Base-by-base conservation (phyloP, 2,797 vertebrate genomes). In the Hapalemur alaotrensis region DNA sequence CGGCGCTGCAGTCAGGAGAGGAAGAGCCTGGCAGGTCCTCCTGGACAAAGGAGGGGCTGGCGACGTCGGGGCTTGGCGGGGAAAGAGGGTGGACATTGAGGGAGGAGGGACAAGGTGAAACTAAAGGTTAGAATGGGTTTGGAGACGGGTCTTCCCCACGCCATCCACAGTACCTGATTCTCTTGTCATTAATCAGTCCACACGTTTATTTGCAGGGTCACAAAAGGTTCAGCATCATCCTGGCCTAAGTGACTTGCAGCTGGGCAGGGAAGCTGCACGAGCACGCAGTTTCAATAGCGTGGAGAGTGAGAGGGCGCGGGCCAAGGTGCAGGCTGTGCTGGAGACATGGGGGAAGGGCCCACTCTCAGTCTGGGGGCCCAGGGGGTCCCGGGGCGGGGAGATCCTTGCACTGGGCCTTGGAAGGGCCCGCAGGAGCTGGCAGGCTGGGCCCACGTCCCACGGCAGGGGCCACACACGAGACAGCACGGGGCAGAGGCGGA, bases 271-370 rank as follows among this genome's bases (percentile, higher is more conserved):
- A 20, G 35, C 59, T 13, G 22, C 54, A 20, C 7, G 4, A 5
- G 14, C 32, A 4, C 1, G 7, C 13, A 2, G 43, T 38, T 3
- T 22, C 28, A 11, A 17, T 28, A 7, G 65, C 0, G 1, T n/a
- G 15, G 12, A 17, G 48, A 12, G 17, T 2, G 0, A 0, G 7
- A 30, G 8, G 23, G 30, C 20, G 5, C 1, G 3, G 5, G 15
- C 6, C 1, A 10, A 28, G 35, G 30, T 12, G 1, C 0, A 18
- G 2, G 11, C 0, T 0, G 2, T 11, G 46, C 0, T 2, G 10
- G 41, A 18, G 38, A 35, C 7, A 0, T 5, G 7, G n/a, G 12
- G n/a, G 13, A 8, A 23, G 35, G 23, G 4, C 48, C 6, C 46
- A 13, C 5, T 0, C 10, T 13, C 9, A 2, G 32, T 65, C 2